Conservation (phyloP, 2,113 vertebrate species). For the Odontesthes bonariensis region DNA sequence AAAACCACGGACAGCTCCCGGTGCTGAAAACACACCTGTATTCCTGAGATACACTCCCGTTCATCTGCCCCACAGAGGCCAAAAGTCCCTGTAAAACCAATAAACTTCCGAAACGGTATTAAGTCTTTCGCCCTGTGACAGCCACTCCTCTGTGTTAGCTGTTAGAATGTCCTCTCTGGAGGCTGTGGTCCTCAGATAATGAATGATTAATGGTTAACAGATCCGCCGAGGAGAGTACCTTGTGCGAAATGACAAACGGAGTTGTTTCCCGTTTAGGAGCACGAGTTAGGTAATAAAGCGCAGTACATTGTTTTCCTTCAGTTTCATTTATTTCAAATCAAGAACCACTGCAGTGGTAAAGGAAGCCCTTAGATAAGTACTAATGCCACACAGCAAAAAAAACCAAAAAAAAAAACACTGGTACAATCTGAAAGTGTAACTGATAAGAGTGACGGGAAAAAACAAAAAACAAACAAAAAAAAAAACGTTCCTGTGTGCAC, state of each 20-base stretch:
- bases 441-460: too few species aligned
- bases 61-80: not conserved
- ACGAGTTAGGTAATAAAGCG: not conserved
- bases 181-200: slow-evolving; percentile 31
- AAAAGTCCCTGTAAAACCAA: not conserved
- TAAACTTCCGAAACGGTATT: not conserved
- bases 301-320: not conserved
- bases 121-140: not conserved
- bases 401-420: too few species aligned
- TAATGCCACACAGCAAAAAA: too few species aligned
- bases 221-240: slow-evolving; percentile 33
- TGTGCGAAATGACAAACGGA: not conserved
- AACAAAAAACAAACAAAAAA: too few species aligned
- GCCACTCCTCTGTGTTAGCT: not conserved
- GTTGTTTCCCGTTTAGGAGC: slow-evolving; percentile 11
- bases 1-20: slow-evolving; percentile 21
- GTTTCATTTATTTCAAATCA: not conserved
- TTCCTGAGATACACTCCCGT: not conserved
- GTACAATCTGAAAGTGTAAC: too few species aligned
- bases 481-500: not conserved
- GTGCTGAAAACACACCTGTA: slow-evolving; percentile 20
- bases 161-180: slow-evolving; percentile 17
- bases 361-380: not conserved
- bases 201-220: slow-evolving; percentile 77
- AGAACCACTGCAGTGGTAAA: not conserved